Percentiles rank a stretch among this genome's conserved stretches.
These are phyloP conservation scores for Sterrhoptilus dennistouni DNA, from an alignment of 2,113 vertebrate genomes.

Conservation along the genomic window DNA sequence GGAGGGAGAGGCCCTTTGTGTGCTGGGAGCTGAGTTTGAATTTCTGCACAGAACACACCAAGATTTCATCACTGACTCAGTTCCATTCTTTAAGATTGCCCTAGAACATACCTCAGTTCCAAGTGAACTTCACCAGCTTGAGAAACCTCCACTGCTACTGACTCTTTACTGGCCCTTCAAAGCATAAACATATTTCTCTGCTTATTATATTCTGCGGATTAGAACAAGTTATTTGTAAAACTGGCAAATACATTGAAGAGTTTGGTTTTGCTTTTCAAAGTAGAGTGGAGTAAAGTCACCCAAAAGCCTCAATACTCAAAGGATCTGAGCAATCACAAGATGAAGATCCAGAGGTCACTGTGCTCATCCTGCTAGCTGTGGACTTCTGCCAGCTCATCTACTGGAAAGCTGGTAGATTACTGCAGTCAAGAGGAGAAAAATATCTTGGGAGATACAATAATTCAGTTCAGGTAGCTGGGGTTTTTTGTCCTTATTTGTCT, in stretches of 20 bases:
- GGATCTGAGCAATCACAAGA: neutral
- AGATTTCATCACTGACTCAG: neutral
- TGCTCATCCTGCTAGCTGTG: neutral
- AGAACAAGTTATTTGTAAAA: neutral
- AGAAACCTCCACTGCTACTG: neutral
- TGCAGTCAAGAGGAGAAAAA: neutral
- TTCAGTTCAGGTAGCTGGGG: neutral
- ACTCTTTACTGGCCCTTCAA: neutral
- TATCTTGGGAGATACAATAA: neutral
- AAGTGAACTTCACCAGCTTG: neutral
- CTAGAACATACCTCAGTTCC: neutral
- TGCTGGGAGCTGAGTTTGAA: neutral
- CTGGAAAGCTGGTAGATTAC: neutral
- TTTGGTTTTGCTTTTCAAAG: neutral
- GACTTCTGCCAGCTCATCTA: neutral
- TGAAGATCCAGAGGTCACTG: neutral
- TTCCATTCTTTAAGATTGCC: neutral
- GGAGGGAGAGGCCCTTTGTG: neutral
- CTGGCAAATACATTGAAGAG: neutral
- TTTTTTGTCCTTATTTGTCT: neutral
- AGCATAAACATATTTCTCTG: neutral
- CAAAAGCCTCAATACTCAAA: neutral
- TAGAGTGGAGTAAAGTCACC: neutral
- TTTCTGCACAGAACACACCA: neutral
- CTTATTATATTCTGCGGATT: neutral